These are phyloP conservation scores for Indicator indicator DNA, from an alignment of 2,113 vertebrate genomes.

Conservation along the genomic window DNA sequence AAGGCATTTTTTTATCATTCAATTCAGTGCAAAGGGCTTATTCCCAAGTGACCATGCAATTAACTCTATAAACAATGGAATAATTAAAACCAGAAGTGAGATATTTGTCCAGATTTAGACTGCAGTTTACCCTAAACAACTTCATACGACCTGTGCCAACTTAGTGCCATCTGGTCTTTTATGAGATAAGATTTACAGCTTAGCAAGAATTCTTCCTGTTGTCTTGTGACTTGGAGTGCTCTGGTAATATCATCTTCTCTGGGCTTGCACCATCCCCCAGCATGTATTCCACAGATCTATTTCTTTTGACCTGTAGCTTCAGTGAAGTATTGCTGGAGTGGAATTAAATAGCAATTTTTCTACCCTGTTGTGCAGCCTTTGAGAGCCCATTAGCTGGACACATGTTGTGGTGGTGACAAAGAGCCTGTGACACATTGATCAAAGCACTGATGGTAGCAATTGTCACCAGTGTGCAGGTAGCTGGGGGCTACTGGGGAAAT, in stretches of 20 bases:
- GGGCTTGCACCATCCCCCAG: neutral
- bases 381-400: neutral
- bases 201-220: neutral
- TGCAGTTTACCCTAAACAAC: neutral
- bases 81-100: neutral
- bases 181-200: neutral
- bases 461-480: neutral
- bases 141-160: neutral
- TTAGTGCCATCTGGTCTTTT: neutral
- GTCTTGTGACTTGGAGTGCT: neutral
- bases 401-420: neutral
- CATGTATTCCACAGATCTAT: neutral
- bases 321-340: neutral
- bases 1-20: neutral
- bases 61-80: neutral
- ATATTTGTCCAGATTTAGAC: neutral
- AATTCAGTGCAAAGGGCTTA: neutral
- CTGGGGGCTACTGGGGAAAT: neutral
- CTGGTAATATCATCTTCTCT: neutral
- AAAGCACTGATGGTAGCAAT: neutral
- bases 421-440: accelerated
- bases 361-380: neutral
- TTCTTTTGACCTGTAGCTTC: neutral
- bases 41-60: neutral
- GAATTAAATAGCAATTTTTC: neutral